A percentile compares a stretch with the other conserved stretches of the same genome.
These are phyloP conservation scores for Pecten maximus DNA, from an alignment of 2,888 invertebrate species.

Conservation along the genomic window DNA sequence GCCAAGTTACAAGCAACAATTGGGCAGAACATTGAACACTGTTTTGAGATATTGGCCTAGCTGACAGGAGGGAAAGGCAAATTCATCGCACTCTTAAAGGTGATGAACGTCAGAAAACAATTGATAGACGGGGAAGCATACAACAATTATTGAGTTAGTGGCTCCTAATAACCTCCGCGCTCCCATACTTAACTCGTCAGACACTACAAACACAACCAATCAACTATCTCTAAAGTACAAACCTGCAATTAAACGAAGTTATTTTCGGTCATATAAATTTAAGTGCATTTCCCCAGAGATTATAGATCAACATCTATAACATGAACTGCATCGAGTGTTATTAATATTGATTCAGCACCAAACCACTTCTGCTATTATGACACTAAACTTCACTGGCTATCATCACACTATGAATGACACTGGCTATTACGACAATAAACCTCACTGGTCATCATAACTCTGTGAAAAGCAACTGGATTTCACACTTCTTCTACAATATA, in stretches of 20 bases:
- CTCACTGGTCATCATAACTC: not conserved
- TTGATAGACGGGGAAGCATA: not conserved
- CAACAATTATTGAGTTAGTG: constrained; percentile 20
- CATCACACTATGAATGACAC: not conserved
- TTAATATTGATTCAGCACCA: not conserved
- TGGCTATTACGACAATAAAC: not conserved
- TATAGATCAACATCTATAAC: not conserved
- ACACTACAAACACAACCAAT: not conserved
- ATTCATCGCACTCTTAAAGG: not conserved
- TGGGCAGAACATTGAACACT: not conserved
- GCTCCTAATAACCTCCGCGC: not conserved
- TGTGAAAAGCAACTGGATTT: no score
- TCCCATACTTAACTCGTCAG: not conserved
- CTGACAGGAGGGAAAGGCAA: not conserved
- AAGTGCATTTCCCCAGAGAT: not conserved
- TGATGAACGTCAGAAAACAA: constrained; percentile 33
- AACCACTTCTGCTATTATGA: no score
- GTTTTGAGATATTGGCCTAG: not conserved
- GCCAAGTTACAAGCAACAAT: not conserved
- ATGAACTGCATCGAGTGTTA: not conserved
- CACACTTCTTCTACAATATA: not conserved
- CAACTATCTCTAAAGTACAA: not conserved
- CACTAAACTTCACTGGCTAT: not conserved
- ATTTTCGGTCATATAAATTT: constrained; percentile 25
- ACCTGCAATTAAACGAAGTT: not conserved